Base-by-base conservation (phyloP, 2,797 vertebrate genomes). In the Sebastes alutus region DNA sequence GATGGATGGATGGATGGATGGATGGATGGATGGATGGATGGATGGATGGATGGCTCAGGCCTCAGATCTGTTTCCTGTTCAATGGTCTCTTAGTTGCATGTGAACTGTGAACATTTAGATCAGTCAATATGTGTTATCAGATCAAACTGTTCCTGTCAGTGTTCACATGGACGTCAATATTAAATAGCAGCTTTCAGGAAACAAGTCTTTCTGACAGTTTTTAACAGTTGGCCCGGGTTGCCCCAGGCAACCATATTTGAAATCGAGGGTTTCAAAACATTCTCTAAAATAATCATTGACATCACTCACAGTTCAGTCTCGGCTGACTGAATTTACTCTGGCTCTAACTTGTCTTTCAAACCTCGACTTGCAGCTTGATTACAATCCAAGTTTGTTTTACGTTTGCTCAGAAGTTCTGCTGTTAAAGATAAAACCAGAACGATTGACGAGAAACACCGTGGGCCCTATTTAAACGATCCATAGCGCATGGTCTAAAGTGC, bases 51-150 rank as follows among this genome's bases (percentile, higher is more conserved):
- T 46, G 23, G 30, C 23, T 70, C 62, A 68, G 25, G 61, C 52
- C 38, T 56, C 54, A 35, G 23, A 49, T 81, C 10, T 30, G 32
- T 77, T 75, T 81, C 60, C 64, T 25, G 29, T 62, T 66, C 14
- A 22, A 14, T 58, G 49, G 46, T 38, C 62, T 42, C 38, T 78
- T 73, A 71, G 72, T 54, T 65, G 63, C 69, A 27, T 73, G 55
- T 58, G 52, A 76, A 71, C 23, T 49, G 61, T 62, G 38, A 42
- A 42, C 74, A 72, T 82, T 78, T 77, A 62, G 38, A 75, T 60
- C 7, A 29, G 56, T 88, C 82, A 72, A 79, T 84, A 16, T 16
- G 72, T 61, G 73, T 77, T 35, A 46, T 72, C 66, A 58, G 63
- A 70, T 81, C 69, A 81, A 63, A 85, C 49, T 32, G 16, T 71